These are phyloP conservation scores for Caranx melampygus DNA, from an alignment of 2,113 vertebrate genomes.

Conservation along the genomic window DNA sequence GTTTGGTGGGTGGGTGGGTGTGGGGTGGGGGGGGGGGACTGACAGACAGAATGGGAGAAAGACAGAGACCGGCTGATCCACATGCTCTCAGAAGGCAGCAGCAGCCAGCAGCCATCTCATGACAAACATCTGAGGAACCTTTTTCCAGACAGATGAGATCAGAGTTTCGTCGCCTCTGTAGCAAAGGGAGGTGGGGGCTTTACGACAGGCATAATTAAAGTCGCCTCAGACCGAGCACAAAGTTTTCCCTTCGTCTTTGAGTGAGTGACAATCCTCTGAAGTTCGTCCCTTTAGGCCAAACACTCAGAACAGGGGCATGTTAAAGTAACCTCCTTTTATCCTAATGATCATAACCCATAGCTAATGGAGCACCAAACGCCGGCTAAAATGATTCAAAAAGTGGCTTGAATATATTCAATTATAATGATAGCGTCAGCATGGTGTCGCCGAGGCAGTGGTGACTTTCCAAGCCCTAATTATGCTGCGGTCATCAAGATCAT, in stretches of 20 bases:
- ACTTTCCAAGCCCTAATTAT: slow-evolving; percentile 71
- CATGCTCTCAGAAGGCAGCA: slow-evolving; percentile 58
- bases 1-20: too few relatives aligned
- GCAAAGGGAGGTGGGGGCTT: slow-evolving; percentile 54
- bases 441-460: slow-evolving; percentile 39
- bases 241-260: slow-evolving; percentile 69
- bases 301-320: slow-evolving; percentile 61
- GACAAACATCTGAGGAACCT: slow-evolving; percentile 78
- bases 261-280: slow-evolving; percentile 71
- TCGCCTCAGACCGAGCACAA: slow-evolving; percentile 62
- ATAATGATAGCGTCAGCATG: slow-evolving; percentile 67
- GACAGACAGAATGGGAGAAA: slow-evolving; percentile 46
- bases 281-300: slow-evolving; percentile 65
- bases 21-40: slow-evolving; percentile 21
- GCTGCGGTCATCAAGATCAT: slow-evolving; percentile 75
- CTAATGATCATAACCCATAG: slow-evolving; percentile 72
- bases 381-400: slow-evolving; percentile 71
- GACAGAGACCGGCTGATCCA: slow-evolving; percentile 55
- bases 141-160: slow-evolving; percentile 75
- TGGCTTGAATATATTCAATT: slow-evolving; percentile 73
- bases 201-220: slow-evolving; percentile 77
- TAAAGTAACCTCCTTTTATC: slow-evolving; percentile 76
- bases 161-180: slow-evolving; percentile 70
- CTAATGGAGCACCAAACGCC: slow-evolving; percentile 78
- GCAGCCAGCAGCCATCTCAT: slow-evolving; percentile 70